Base-by-base conservation (phyloP, 2,888 invertebrate species). In the Tetragonisca angustula region DNA sequence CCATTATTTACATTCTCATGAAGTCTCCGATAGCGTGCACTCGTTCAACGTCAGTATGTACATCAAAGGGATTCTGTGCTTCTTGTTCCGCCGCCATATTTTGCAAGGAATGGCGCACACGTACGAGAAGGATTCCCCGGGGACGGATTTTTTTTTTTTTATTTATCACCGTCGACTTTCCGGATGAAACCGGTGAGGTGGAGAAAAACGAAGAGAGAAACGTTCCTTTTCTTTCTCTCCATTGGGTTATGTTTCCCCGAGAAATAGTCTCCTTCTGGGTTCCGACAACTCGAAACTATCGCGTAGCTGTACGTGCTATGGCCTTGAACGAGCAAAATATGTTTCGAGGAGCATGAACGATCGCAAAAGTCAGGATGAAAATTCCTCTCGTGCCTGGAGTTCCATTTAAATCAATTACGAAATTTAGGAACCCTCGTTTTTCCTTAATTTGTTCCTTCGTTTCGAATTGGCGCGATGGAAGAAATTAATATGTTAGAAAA, bases 121-220 rank as follows among this genome's bases (percentile, higher is more conserved):
- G 84, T 81, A 85, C 77, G 54, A 21, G 71, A 75, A 77, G 81
- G 81, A 85, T 85, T 85, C 85, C 76, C 79, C 32, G 2, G 84
- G 78, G 85, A 78, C 50, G 77, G 76, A 84, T 85, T 85, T n/a
- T 27, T 27, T 27, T 85, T 80, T 85, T 85, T 85, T 85, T 85
- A 85, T 85, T 85, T 85, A 85, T 85, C 81, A 81, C 74, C 85
- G 77, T 75, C 85, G 85, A 75, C 64, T 83, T 76, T 65, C 56
- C 62, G 76, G 84, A 72, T 54, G 62, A 72, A 76, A 72, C 54
- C 32, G 19, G 49, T 21, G 21, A 54, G 21, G 32, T 1, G 11
- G 54, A 32, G 21, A 32, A n/a, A 36, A 36, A 24, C 49, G 56
- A 59, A n/a, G 70, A 69, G n/a, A 32, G 49, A 36, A 32, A 70